A percentile compares a stretch with the other conserved stretches of the same genome.
Evolutionary conservation across 2,113 vertebrate species (phyloP).

Genomic region (Steatornis caripensis): DNA sequence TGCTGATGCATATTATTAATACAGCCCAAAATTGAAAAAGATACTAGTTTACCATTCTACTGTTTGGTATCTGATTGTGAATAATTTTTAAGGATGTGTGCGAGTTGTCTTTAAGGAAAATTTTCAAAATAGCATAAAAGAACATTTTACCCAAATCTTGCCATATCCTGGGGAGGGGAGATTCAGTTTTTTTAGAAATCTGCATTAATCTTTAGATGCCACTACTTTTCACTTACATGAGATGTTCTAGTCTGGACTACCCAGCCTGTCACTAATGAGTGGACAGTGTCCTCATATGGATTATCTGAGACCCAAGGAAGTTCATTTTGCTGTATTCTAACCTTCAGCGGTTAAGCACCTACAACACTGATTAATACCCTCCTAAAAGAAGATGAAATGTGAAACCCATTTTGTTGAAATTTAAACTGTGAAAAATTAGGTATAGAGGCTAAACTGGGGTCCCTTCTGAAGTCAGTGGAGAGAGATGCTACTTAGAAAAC

Average conservation of each 20-base stretch:
- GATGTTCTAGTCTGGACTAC: neutral
- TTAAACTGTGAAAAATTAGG: neutral
- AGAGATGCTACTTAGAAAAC: neutral
- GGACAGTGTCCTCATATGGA: neutral
- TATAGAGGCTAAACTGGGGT: rapidly evolving
- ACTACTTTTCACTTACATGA: neutral
- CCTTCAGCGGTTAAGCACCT: neutral
- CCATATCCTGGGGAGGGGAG: neutral
- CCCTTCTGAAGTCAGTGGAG: neutral
- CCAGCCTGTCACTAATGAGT: neutral
- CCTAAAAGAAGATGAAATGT: neutral
- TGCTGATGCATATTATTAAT: neutral
- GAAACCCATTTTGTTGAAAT: neutral
- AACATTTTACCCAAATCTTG: neutral
- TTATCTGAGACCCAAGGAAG: neutral
- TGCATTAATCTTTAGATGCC: neutral
- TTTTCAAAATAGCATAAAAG: neutral
- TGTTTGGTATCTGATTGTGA: neutral
- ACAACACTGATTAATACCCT: neutral
- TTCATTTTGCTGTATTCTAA: neutral
- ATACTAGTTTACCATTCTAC: neutral
- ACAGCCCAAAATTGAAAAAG: neutral
- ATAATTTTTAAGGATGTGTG: neutral
- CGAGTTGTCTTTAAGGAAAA: neutral
- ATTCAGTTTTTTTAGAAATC: neutral